Evolutionary conservation across 2,888 invertebrate genomes (phyloP).

Genomic region (Dinocampus coccinellae): DNA sequence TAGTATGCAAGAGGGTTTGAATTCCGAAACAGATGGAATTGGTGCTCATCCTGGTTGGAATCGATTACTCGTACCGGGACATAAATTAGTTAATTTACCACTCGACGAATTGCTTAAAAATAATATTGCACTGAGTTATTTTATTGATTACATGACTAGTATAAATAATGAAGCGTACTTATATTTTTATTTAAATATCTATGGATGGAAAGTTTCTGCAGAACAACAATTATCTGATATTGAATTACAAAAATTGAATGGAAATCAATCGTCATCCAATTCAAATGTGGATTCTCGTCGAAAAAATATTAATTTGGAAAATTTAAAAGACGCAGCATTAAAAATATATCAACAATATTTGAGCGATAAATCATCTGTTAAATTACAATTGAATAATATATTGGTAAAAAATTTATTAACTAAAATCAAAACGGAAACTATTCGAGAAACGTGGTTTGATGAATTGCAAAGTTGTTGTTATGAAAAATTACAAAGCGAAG

Average conservation of each 20-base stretch:
- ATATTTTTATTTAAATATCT: slow-evolving; percentile 82
- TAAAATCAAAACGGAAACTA: slow-evolving; percentile 75
- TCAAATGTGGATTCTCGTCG: slow-evolving; percentile 47
- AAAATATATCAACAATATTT: slow-evolving; percentile 84
- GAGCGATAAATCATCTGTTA: slow-evolving; percentile 78
- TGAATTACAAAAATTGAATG: slow-evolving; percentile 70
- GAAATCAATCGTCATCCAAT: slow-evolving; percentile 50
- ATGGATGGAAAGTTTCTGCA: slow-evolving; percentile 78
- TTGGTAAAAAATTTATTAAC: slow-evolving; percentile 74
- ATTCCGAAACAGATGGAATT: slow-evolving; percentile 68
- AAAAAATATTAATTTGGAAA: slow-evolving; percentile 66
- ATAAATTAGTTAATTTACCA: slow-evolving; percentile 75
- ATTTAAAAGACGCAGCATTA: slow-evolving; percentile 76
- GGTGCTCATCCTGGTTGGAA: slow-evolving; percentile 67
- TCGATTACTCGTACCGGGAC: slow-evolving; percentile 67
- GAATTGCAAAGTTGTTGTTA: slow-evolving; percentile 81
- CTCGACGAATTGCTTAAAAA: slow-evolving; percentile 82
- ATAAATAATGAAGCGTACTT: slow-evolving; percentile 80
- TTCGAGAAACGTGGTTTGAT: slow-evolving; percentile 85
- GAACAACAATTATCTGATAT: slow-evolving; percentile 78
- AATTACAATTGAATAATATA: slow-evolving; percentile 75
- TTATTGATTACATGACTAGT: slow-evolving; percentile 81
- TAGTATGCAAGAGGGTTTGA: slow-evolving; percentile 71
- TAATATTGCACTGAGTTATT: slow-evolving; percentile 81
- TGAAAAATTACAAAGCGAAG: slow-evolving; percentile 74